Evolutionary conservation across 2,888 invertebrate genomes (phyloP).

Genomic region (Alitta virens): DNA sequence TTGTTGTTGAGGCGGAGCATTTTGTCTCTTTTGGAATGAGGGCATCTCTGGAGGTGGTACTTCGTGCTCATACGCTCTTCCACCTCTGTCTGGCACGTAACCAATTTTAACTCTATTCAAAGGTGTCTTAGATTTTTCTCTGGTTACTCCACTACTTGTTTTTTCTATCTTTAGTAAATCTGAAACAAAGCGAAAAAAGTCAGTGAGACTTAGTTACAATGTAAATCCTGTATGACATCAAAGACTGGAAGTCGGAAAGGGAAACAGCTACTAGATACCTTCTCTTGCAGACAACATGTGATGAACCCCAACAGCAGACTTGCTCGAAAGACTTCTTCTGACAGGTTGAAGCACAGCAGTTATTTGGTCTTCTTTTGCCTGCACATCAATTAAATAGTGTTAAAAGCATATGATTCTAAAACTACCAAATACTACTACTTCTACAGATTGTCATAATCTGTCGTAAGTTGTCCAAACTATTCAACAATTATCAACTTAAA

Average conservation of each 20-base stretch:
- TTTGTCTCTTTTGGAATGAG: slow-evolving; percentile 76
- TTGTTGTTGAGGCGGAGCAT: slow-evolving; percentile 41
- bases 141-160: slow-evolving; percentile 81
- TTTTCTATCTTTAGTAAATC: slow-evolving; percentile 85
- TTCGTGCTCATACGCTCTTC: slow-evolving; percentile 84
- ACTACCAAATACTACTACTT: too few species aligned
- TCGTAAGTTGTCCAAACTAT: too few species aligned
- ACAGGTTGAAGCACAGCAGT: slow-evolving; percentile 49
- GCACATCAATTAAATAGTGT: slow-evolving; percentile 19
- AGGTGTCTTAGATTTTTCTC: slow-evolving; percentile 79
- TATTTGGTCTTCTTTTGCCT: slow-evolving; percentile 68
- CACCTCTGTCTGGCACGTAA: slow-evolving; percentile 87
- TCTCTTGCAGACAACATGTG: slow-evolving; percentile 82
- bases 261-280: slow-evolving; percentile 48
- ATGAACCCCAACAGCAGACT: slow-evolving; percentile 70
- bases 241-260: too few species aligned
- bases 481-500: too few species aligned
- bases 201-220: background rate
- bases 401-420: too few species aligned
- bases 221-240: too few species aligned
- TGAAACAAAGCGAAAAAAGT: slow-evolving; percentile 27
- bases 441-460: too few species aligned
- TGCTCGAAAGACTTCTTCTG: slow-evolving; percentile 57
- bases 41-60: slow-evolving; percentile 98
- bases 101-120: slow-evolving; percentile 90